Percentiles rank a stretch among this genome's conserved stretches.
Evolutionary conservation across 2,797 vertebrate genomes (phyloP).

Genomic region (Ara ararauna): DNA sequence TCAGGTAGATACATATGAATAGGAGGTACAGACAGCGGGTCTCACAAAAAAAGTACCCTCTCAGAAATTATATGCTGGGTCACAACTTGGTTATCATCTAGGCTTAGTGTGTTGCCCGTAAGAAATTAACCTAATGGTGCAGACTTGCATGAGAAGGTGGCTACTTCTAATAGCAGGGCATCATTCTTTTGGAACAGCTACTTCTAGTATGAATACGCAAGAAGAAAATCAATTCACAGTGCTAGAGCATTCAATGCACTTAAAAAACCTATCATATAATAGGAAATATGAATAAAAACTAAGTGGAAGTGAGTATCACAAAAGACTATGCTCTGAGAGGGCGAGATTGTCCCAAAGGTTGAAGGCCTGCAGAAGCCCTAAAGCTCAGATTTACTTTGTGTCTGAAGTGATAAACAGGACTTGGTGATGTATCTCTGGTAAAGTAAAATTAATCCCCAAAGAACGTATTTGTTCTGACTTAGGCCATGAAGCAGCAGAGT

Average conservation of each 20-base stretch:
- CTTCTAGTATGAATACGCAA: neutral
- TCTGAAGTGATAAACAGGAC: neutral
- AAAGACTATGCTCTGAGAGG: neutral
- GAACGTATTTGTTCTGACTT: neutral
- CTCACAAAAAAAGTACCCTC: neutral
- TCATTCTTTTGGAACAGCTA: neutral
- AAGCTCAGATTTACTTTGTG: neutral
- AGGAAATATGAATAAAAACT: neutral
- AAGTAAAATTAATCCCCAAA: neutral
- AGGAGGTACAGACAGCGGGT: neutral
- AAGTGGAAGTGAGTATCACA: neutral
- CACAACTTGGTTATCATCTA: neutral
- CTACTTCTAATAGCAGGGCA: neutral
- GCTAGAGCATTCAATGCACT: neutral
- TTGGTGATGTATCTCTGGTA: neutral
- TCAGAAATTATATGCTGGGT: neutral
- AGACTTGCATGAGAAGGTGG: neutral
- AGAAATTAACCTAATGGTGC: neutral
- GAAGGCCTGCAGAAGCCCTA: neutral
- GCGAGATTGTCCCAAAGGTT: neutral
- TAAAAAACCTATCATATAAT: neutral
- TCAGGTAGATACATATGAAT: neutral
- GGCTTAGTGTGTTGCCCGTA: neutral
- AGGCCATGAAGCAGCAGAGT: neutral
- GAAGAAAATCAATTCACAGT: neutral